Evolutionary conservation across 35 echinoderm and acorn worm species (phyloP).

Genomic region (Anneissia japonica): DNA sequence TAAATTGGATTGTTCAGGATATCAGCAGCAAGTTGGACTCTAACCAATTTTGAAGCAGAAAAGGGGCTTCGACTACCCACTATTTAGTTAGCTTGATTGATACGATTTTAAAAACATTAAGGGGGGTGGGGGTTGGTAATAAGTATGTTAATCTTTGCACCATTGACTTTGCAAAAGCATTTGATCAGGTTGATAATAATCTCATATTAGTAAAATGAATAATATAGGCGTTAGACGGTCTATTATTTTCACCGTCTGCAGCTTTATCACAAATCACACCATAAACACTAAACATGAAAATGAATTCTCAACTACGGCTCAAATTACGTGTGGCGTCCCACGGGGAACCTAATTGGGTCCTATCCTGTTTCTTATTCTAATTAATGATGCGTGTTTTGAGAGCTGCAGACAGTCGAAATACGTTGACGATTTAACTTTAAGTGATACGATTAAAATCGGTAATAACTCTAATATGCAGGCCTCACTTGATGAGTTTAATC

Average conservation of each 20-base stretch:
- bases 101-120: neutral
- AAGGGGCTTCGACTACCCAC: constrained; percentile 6
- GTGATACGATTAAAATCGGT: neutral
- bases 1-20: constrained; percentile 17
- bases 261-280: neutral
- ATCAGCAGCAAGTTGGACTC: neutral
- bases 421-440: constrained; percentile 22
- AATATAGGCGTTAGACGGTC: neutral
- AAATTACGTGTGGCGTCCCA: constrained; percentile 1
- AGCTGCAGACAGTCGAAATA: constrained; percentile 21
- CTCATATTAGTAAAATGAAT: neutral
- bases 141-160: neutral
- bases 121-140: neutral
- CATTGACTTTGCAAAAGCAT: neutral
- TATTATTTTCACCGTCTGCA: no score
- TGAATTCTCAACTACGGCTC: neutral
- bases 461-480: neutral
- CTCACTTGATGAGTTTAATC: neutral
- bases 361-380: constrained; percentile 6
- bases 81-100: neutral
- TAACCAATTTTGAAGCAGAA: neutral
- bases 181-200: neutral
- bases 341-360: constrained; percentile 23
- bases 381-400: neutral
- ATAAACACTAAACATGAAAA: neutral